Evolutionary conservation across 2,113 vertebrate species (phyloP).

Genomic region (Urocitellus parryii): DNA sequence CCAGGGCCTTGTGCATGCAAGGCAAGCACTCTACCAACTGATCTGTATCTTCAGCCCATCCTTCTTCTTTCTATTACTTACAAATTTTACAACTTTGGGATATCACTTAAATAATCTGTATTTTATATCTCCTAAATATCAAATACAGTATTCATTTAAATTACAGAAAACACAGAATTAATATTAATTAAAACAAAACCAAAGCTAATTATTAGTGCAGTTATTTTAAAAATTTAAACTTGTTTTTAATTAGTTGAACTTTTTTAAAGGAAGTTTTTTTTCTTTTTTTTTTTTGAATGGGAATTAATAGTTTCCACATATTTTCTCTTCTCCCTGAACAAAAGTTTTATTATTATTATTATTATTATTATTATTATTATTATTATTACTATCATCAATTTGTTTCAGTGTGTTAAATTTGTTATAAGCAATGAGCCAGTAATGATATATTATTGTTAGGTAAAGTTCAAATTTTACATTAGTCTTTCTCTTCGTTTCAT

Average conservation of each 20-base stretch:
- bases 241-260: background rate
- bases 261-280: background rate
- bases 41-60: background rate
- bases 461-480: background rate
- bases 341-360: background rate
- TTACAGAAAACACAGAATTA: fast-evolving
- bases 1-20: too few relatives aligned
- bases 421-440: background rate
- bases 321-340: too few relatives aligned
- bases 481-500: background rate
- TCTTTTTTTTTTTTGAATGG: too few relatives aligned
- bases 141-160: background rate
- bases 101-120: background rate
- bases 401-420: background rate
- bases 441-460: background rate
- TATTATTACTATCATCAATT: background rate
- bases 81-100: background rate
- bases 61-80: background rate
- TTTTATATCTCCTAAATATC: background rate
- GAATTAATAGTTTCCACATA: background rate
- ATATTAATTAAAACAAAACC: background rate
- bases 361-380: background rate
- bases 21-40: too few relatives aligned
- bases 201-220: background rate
- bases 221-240: background rate